Percentiles rank a stretch among this genome's conserved stretches.
These are phyloP conservation scores for Hippocampus zosterae DNA, from an alignment of 2,113 vertebrate species.

Conservation along the genomic window DNA sequence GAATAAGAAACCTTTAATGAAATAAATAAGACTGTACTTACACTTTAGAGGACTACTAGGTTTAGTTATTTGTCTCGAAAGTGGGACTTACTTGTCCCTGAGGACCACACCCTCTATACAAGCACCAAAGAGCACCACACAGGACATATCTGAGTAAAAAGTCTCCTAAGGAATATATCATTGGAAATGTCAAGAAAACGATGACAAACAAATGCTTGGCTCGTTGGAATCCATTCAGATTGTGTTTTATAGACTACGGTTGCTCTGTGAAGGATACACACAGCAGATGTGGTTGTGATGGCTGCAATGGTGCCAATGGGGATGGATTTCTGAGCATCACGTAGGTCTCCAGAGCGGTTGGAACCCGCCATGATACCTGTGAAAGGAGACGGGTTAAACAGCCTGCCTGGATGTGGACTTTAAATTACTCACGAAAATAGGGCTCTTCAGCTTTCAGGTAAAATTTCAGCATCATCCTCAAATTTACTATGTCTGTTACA, in stretches of 20 bases:
- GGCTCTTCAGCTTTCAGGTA: no score
- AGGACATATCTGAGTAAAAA: conserved; percentile 78
- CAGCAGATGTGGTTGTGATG: conserved; percentile 91
- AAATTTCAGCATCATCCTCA: no score
- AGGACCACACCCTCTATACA: conserved; percentile 94
- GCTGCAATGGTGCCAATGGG: conserved; percentile 94
- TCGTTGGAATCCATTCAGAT: background rate
- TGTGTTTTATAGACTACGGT: background rate
- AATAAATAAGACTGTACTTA: background rate
- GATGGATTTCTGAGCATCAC: conserved; percentile 96
- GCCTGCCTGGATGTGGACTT: background rate
- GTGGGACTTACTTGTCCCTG: conserved; percentile 85
- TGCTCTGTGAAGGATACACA: conserved; percentile 85
- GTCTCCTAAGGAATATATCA: conserved; percentile 65
- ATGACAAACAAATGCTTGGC: background rate
- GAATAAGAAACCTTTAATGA: background rate
- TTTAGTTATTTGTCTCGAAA: background rate
- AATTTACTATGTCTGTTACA: no score
- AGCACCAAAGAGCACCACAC: conserved; percentile 88
- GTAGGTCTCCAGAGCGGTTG: conserved; percentile 92
- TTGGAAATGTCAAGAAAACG: background rate
- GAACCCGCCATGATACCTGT: conserved; percentile 99
- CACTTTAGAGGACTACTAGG: background rate
- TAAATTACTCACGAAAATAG: background rate
- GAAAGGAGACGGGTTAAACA: background rate